Evolutionary conservation across 2,113 vertebrate genomes (phyloP).

Genomic region (Saguinus imperator): DNA sequence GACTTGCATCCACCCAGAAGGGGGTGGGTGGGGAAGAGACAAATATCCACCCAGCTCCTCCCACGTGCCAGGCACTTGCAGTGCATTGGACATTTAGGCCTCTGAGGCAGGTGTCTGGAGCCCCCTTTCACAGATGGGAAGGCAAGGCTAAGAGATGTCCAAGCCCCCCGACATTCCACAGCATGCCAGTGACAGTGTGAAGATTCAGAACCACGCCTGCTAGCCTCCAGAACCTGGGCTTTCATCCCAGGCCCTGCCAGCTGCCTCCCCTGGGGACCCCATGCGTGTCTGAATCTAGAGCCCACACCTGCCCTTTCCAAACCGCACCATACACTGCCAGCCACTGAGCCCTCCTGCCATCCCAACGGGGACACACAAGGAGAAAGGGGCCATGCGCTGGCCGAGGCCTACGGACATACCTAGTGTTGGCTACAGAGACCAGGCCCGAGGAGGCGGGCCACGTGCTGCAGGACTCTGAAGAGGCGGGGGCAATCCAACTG

Average conservation of each 20-base stretch:
- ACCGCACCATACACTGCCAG: rapidly evolving
- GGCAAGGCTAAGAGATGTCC: neutral
- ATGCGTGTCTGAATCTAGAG: rapidly evolving
- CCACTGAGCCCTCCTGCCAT: neutral
- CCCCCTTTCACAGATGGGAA: neutral
- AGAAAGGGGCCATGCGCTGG: rapidly evolving
- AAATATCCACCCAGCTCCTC: rapidly evolving
- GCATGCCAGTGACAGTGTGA: rapidly evolving
- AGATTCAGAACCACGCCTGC: neutral
- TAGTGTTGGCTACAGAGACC: neutral
- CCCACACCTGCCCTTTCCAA: neutral
- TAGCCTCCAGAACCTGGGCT: neutral
- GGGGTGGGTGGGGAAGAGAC: too few relatives aligned
- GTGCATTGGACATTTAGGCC: rapidly evolving
- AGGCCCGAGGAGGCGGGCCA: neutral
- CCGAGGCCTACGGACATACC: rapidly evolving
- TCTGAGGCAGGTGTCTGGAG: neutral
- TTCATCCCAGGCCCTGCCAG: neutral
- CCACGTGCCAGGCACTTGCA: rapidly evolving
- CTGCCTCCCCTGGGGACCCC: neutral
- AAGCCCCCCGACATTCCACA: neutral
- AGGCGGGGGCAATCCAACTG: neutral
- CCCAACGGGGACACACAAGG: neutral
- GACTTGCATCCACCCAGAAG: neutral
- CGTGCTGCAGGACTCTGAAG: rapidly evolving